phyloP scores from a whole-genome alignment of 2,888 invertebrate genomes.

The Orthosia gothica region DNA sequence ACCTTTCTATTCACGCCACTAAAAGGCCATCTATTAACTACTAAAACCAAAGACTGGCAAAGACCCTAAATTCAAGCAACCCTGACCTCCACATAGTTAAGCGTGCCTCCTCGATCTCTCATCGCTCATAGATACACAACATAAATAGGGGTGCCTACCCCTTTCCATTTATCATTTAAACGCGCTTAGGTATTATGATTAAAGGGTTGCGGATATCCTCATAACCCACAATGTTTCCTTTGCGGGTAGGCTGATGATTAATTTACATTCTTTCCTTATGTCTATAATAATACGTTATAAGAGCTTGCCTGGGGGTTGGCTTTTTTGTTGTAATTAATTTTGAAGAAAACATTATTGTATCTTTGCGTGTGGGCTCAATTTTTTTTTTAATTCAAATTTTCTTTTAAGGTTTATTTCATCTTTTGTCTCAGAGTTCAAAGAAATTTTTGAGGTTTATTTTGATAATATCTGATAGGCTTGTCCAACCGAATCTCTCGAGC shows the following conservation, averaged over 20 bases:
- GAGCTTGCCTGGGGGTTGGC: neutral
- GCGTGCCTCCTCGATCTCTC: slow-evolving; percentile 15
- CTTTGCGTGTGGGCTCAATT: neutral
- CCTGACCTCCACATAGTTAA: slow-evolving; percentile 11
- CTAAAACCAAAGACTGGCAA: slow-evolving; percentile 13
- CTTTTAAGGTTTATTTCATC: too few species aligned
- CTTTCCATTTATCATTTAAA: slow-evolving; percentile 69
- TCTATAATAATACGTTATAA: slow-evolving; percentile 2
- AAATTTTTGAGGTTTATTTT: too few species aligned
- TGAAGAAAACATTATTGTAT: too few species aligned
- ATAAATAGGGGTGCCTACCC: slow-evolving; percentile 56
- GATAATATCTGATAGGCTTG: neutral
- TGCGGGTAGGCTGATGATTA: slow-evolving; percentile 57
- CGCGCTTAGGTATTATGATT: slow-evolving; percentile 65
- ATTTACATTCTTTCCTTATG: slow-evolving; percentile 59
- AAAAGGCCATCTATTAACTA: slow-evolving; percentile 1
- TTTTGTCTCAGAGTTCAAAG: too few species aligned
- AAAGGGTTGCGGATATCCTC: slow-evolving; percentile 65
- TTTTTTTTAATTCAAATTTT: neutral
- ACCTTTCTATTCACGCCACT: slow-evolving; percentile 5
- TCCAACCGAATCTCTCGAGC: neutral
- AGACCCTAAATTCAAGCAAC: slow-evolving; percentile 12
- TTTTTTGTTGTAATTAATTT: slow-evolving; percentile 26
- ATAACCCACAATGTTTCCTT: slow-evolving; percentile 64
- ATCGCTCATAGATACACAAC: slow-evolving; percentile 37